phyloP scores from a whole-genome alignment of 1,140 invertebrate genomes.

The Physella acuta region DNA sequence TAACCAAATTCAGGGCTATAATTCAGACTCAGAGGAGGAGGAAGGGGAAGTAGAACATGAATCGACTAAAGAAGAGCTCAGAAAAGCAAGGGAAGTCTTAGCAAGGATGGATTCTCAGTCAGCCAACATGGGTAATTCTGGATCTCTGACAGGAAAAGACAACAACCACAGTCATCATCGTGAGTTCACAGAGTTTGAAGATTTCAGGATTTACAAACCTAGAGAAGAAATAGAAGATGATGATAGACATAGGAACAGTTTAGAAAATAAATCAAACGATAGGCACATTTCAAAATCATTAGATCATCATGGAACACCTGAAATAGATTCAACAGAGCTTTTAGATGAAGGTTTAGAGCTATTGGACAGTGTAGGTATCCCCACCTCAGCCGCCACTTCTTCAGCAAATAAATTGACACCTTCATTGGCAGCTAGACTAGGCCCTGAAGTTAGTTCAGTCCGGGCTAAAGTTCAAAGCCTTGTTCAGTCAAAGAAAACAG shows the following conservation, averaged over 20 bases:
- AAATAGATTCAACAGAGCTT: not conserved
- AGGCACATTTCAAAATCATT: not conserved
- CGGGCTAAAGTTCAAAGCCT: conserved; percentile 19
- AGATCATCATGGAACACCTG: not conserved
- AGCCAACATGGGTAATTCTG: conserved; percentile 21
- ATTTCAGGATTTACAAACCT: conserved; percentile 28
- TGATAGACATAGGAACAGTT: conserved; percentile 1
- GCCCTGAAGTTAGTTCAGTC: conserved; percentile 17
- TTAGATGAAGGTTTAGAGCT: conserved; percentile 24
- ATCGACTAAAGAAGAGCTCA: conserved; percentile 26
- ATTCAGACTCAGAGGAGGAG: conserved; percentile 52
- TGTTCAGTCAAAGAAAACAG: conserved; percentile 1
- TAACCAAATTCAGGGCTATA: conserved; percentile 51
- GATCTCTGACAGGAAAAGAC: not conserved
- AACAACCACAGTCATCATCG: conserved; percentile 15
- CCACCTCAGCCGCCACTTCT: not conserved
- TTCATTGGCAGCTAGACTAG: conserved; percentile 21
- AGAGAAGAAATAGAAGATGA: conserved; percentile 11
- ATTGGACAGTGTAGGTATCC: conserved; percentile 13
- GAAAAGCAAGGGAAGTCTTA: conserved; percentile 25
- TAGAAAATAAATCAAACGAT: no score
- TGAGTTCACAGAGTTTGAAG: conserved; percentile 22
- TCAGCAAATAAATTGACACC: conserved; percentile 13
- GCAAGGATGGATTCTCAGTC: conserved; percentile 29
- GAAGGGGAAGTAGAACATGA: conserved; percentile 55